Conservation (phyloP, 1,140 invertebrate genomes). For the Lepidurus couesii region DNA sequence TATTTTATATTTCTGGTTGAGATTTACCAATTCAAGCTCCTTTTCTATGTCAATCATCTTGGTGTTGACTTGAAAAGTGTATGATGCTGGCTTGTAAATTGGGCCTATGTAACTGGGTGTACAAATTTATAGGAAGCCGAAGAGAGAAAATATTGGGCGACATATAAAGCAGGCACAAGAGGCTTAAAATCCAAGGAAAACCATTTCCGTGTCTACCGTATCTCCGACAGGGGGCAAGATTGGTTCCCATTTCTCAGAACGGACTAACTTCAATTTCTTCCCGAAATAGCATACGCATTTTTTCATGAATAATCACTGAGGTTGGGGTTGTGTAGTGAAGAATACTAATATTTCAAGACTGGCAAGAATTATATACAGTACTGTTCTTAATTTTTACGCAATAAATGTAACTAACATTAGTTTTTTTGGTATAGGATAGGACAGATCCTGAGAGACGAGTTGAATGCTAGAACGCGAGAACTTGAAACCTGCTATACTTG, state of each 20-base stretch:
- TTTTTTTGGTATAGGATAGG: no score
- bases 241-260: neutral
- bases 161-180: neutral
- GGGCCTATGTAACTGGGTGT: neutral
- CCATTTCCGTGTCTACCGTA: neutral
- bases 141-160: neutral
- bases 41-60: neutral
- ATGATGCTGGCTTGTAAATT: neutral
- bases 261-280: neutral
- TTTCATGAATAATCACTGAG: neutral
- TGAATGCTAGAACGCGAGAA: no score
- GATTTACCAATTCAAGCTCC: no score
- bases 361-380: slow-evolving; percentile 3
- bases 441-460: no score
- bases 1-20: no score
- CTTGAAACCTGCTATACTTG: no score
- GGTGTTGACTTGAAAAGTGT: neutral
- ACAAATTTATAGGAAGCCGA: neutral
- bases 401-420: no score
- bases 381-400: neutral
- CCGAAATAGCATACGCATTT: neutral
- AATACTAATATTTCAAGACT: neutral
- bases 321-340: neutral
- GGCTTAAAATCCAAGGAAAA: neutral
- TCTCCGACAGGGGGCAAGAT: neutral